Percentiles rank a stretch among this genome's conserved stretches.
Conservation (phyloP, 2,797 vertebrate species). For the Fistularia commersonii region DNA sequence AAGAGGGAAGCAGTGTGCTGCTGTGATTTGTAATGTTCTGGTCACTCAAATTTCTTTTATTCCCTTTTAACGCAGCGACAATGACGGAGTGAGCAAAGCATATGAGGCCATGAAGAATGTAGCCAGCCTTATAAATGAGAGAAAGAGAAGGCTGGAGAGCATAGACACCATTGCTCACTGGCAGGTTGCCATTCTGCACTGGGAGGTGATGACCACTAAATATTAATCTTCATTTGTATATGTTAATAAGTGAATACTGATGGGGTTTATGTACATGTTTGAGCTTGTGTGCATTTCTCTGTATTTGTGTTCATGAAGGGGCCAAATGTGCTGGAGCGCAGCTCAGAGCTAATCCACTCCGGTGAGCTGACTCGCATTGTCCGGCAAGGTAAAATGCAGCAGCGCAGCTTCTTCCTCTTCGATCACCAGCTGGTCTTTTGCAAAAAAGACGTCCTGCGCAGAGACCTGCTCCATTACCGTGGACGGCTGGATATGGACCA, state of each 20-base stretch:
- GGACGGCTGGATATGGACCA: slow-evolving; percentile 87
- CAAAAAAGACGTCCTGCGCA: slow-evolving; percentile 92
- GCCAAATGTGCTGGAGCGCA: slow-evolving; percentile 80
- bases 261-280: neutral
- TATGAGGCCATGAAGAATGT: slow-evolving; percentile 96
- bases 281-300: neutral
- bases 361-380: slow-evolving; percentile 87
- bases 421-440: slow-evolving; percentile 97
- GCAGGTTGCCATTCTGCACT: slow-evolving; percentile 93
- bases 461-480: slow-evolving; percentile 94
- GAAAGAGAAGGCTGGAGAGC: slow-evolving; percentile 91
- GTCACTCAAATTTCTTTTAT: neutral
- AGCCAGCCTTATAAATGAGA: slow-evolving; percentile 94
- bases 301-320: slow-evolving; percentile 43
- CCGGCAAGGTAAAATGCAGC: slow-evolving; percentile 89
- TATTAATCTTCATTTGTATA: neutral
- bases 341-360: slow-evolving; percentile 94
- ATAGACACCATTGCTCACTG: slow-evolving; percentile 94
- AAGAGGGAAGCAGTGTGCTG: no score
- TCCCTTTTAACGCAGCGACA: slow-evolving; percentile 76
- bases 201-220: slow-evolving; percentile 81
- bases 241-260: neutral
- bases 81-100: slow-evolving; percentile 83
- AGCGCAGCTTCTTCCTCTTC: slow-evolving; percentile 95
- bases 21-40: no score